phyloP scores from a whole-genome alignment of 1,140 invertebrate species.

The Physella acuta region DNA sequence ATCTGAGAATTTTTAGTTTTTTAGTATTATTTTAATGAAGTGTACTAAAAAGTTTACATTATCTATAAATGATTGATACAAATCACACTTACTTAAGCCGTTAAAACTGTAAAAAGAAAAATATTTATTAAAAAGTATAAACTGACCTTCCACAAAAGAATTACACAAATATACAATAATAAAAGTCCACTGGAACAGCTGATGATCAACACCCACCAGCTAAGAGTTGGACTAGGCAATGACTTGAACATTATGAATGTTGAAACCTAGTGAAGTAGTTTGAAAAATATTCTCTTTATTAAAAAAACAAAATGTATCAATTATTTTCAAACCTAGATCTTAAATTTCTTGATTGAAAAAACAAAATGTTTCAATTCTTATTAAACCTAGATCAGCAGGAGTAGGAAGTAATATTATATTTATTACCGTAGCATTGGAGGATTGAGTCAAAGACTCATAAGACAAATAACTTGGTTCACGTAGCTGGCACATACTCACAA shows the following conservation, averaged over 20 bases:
- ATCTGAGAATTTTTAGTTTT: not conserved
- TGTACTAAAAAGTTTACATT: not conserved
- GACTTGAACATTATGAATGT: constrained; percentile 26
- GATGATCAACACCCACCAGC: constrained; percentile 32
- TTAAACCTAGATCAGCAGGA: too few species aligned
- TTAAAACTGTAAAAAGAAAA: too few species aligned
- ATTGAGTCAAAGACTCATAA: constrained; percentile 1
- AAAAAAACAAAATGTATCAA: too few species aligned
- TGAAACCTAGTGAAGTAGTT: constrained; percentile 23
- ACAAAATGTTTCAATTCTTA: too few species aligned
- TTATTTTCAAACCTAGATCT: too few species aligned
- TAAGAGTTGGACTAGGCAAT: constrained; percentile 10
- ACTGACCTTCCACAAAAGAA: constrained; percentile 36
- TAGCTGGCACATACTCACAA: not conserved
- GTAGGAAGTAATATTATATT: too few species aligned
- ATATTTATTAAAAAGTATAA: too few species aligned
- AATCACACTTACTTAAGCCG: too few species aligned
- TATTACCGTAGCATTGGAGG: not conserved
- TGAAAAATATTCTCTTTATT: too few species aligned
- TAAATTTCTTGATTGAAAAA: too few species aligned
- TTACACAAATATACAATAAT: constrained; percentile 28
- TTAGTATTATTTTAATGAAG: not conserved
- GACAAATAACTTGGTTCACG: constrained; percentile 10
- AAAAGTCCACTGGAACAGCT: constrained; percentile 32
- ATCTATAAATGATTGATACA: not conserved